phyloP scores from a whole-genome alignment of 2,113 vertebrate species.

The Pogonocichla stellata region DNA sequence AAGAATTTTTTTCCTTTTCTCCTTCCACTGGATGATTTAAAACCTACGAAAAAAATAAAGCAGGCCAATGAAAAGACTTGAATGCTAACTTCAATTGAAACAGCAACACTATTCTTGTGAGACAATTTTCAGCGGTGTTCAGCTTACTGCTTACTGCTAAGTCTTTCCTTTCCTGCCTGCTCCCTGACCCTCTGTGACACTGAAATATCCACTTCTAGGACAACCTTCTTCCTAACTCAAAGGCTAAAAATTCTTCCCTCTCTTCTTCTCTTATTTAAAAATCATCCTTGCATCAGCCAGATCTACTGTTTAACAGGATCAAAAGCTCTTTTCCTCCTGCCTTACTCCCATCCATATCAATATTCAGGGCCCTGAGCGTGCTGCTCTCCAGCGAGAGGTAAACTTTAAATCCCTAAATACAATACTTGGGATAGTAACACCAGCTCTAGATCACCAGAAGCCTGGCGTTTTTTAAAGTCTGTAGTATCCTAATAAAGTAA shows the following conservation, averaged over 20 bases:
- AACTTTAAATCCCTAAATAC: conserved; percentile 22
- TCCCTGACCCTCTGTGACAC: conserved; percentile 31
- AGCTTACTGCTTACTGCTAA: conserved; percentile 19
- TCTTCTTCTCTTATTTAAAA: conserved; percentile 46
- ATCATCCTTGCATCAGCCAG: conserved; percentile 20
- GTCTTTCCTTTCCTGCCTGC: conserved; percentile 26
- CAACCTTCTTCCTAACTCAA: conserved; percentile 38
- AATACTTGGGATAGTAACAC: neutral
- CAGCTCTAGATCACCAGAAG: neutral
- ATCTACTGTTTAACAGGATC: conserved; percentile 5
- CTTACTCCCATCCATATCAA: conserved; percentile 50
- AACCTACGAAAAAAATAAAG: neutral
- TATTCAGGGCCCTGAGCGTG: neutral
- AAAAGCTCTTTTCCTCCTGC: conserved; percentile 51
- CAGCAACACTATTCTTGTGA: conserved; percentile 8
- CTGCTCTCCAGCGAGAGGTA: conserved; percentile 47
- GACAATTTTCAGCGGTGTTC: conserved; percentile 11
- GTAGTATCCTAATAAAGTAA: neutral
- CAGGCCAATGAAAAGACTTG: conserved; percentile 26
- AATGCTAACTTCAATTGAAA: conserved; percentile 8
- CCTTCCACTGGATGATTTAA: conserved; percentile 28
- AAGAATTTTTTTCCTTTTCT: conserved; percentile 14
- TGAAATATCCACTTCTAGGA: conserved; percentile 42
- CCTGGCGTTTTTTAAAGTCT: neutral
- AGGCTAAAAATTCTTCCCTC: conserved; percentile 28